phyloP scores from a whole-genome alignment of 2,113 vertebrate species.

The Burhinus oedicnemus region DNA sequence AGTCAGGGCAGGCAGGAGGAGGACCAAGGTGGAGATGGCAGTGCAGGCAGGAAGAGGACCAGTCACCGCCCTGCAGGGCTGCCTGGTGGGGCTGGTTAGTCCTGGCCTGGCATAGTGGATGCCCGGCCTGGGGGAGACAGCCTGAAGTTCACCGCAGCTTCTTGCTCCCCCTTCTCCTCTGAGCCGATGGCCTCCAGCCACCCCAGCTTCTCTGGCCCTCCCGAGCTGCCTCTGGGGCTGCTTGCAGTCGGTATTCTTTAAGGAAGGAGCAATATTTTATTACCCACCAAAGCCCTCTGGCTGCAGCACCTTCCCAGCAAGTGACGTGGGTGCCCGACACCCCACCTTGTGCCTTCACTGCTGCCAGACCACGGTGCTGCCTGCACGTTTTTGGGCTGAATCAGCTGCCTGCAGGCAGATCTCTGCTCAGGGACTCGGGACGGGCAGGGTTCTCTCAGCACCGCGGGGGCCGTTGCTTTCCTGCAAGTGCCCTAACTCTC shows the following conservation, averaged over 20 bases:
- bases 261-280: neutral
- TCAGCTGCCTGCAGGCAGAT: neutral
- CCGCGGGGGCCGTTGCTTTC: neutral
- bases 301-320: neutral
- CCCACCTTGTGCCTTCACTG: neutral
- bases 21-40: neutral
- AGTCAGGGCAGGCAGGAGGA: neutral
- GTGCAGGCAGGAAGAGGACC: neutral
- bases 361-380: neutral
- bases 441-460: neutral
- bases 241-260: neutral
- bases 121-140: fast-evolving
- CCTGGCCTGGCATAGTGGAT: fast-evolving
- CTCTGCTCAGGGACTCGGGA: neutral
- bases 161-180: neutral
- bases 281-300: neutral
- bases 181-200: neutral
- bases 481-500: neutral
- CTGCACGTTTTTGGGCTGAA: neutral
- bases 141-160: neutral
- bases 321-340: neutral
- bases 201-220: neutral
- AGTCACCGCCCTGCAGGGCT: neutral
- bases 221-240: too few relatives aligned
- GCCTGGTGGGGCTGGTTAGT: neutral